phyloP scores from a whole-genome alignment of 2,888 invertebrate genomes.

The Watsonalla binaria region DNA sequence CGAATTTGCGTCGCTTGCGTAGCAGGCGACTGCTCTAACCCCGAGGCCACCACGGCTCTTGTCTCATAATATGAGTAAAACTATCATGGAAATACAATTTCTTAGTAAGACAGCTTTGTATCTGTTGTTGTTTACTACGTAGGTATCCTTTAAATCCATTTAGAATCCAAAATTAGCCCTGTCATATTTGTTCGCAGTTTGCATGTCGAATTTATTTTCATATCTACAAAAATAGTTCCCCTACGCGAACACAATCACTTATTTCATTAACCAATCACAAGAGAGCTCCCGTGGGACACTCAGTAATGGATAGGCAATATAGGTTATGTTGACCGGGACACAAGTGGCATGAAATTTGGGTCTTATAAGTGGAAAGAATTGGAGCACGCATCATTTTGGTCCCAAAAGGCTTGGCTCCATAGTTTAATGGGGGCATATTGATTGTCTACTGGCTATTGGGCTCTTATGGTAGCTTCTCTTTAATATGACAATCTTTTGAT shows the following conservation, averaged over 20 bases:
- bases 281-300: slow-evolving; percentile 14
- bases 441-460: neutral
- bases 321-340: slow-evolving; percentile 6
- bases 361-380: slow-evolving; percentile 14
- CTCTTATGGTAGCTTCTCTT: neutral
- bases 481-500: neutral
- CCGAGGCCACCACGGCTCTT: no score
- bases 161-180: no score
- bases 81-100: no score
- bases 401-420: slow-evolving; percentile 8
- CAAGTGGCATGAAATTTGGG: slow-evolving; percentile 8
- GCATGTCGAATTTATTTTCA: neutral
- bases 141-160: no score
- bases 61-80: no score
- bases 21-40: no score
- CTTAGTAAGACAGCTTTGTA: no score
- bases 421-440: slow-evolving; percentile 4
- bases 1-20: no score
- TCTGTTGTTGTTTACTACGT: no score
- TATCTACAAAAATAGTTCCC: neutral
- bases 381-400: slow-evolving; percentile 8
- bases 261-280: slow-evolving; percentile 18
- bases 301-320: slow-evolving; percentile 14
- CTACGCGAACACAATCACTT: slow-evolving; percentile 8
- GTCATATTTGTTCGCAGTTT: neutral